Evolutionary conservation across 2,113 vertebrate genomes (phyloP).

Genomic region (Odocoileus virginianus): DNA sequence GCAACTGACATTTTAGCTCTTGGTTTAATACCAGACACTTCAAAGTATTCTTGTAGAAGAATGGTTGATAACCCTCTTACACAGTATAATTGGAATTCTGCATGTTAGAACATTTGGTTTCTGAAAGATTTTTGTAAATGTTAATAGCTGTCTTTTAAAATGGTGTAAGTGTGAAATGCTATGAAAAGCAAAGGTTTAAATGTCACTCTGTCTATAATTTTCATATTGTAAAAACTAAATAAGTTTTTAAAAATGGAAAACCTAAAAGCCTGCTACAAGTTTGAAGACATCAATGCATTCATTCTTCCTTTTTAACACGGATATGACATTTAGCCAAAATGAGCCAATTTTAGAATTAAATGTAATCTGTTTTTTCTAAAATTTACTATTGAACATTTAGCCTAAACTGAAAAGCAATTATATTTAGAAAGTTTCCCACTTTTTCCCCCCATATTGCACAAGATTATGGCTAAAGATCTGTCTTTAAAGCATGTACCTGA

Average conservation of each 20-base stretch:
- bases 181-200: conserved; percentile 88
- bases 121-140: conserved; percentile 87
- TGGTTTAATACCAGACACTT: conserved; percentile 85
- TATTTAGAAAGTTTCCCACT: conserved; percentile 18
- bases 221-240: conserved; percentile 82
- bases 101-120: conserved; percentile 86
- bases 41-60: conserved; percentile 84
- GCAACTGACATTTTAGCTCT: conserved; percentile 86
- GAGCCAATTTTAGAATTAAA: conserved; percentile 62
- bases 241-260: conserved; percentile 75
- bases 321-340: conserved; percentile 74
- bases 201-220: conserved; percentile 84
- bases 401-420: conserved; percentile 27
- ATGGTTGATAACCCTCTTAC: conserved; percentile 84
- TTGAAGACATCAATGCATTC: conserved; percentile 72
- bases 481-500: not conserved
- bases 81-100: conserved; percentile 85
- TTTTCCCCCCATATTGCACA: not conserved
- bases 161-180: conserved; percentile 84
- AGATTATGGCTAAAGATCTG: not conserved
- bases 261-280: conserved; percentile 69
- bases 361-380: conserved; percentile 53
- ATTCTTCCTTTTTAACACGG: conserved; percentile 71
- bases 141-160: conserved; percentile 88
- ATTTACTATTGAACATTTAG: conserved; percentile 43